phyloP scores from a whole-genome alignment of 2,113 vertebrate genomes.

The Thunnus thynnus region DNA sequence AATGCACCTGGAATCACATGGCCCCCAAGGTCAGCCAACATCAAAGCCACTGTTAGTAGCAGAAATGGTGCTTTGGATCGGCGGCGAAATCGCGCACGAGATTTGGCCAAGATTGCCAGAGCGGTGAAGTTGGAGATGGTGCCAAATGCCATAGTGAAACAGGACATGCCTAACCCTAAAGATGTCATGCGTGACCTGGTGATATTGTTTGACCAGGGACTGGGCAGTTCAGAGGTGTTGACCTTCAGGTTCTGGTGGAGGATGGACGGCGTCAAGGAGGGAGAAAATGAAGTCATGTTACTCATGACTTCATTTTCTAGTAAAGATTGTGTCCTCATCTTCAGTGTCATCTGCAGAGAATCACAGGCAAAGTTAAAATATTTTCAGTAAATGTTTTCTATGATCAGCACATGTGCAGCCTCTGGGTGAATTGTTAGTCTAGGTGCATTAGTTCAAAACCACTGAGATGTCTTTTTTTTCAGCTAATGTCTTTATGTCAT shows the following conservation, averaged over 20 bases:
- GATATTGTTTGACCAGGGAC: constrained; percentile 40
- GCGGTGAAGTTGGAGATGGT: constrained; percentile 87
- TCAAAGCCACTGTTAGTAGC: constrained; percentile 84
- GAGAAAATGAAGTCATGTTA: constrained; percentile 44
- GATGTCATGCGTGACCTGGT: neutral
- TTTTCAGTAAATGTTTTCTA: neutral
- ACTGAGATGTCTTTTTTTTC: neutral
- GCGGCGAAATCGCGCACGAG: constrained; percentile 74
- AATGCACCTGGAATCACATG: constrained; percentile 88
- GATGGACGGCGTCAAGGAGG: constrained; percentile 7
- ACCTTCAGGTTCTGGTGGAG: constrained; percentile 42
- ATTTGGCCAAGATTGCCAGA: constrained; percentile 84
- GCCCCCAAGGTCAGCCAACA: constrained; percentile 87
- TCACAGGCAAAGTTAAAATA: constrained; percentile 26
- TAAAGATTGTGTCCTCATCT: constrained; percentile 30
- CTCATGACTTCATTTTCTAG: neutral
- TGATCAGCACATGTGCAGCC: no score
- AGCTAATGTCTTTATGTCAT: neutral
- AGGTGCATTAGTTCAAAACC: neutral
- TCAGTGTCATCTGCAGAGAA: constrained; percentile 52
- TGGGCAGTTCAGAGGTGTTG: constrained; percentile 46
- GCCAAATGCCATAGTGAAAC: constrained; percentile 89
- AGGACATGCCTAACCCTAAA: constrained; percentile 80
- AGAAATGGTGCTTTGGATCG: constrained; percentile 86
- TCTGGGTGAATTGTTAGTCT: no score